Conservation (phyloP, 1,140 invertebrate species). For the Leucophenga varia region DNA sequence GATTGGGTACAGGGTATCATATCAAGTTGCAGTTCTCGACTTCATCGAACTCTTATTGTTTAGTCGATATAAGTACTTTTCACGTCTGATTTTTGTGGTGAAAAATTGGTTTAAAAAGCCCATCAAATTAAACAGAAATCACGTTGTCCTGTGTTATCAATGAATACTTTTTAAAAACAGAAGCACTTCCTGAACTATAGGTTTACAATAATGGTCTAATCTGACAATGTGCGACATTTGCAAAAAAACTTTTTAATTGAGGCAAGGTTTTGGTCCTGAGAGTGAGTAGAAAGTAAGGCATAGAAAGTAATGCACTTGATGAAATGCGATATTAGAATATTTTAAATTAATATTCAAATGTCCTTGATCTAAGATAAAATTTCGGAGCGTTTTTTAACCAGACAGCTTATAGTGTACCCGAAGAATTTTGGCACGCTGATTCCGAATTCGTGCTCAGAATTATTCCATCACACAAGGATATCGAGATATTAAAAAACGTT, state of each 20-base stretch:
- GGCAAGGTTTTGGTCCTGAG: slow-evolving; percentile 11
- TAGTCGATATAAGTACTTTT: not conserved
- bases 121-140: not conserved
- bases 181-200: not conserved
- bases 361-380: no score
- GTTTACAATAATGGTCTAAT: not conserved
- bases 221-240: not conserved
- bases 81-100: slow-evolving; percentile 1
- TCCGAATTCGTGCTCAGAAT: no score
- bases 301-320: not conserved
- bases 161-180: not conserved
- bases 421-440: no score
- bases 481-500: no score
- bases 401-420: no score
- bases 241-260: not conserved
- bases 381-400: no score
- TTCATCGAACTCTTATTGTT: not conserved
- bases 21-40: not conserved
- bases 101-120: slow-evolving; percentile 6
- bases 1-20: not conserved
- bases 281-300: slow-evolving; percentile 14
- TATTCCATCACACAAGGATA: no score
- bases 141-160: not conserved
- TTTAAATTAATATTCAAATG: no score
- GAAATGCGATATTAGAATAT: no score